Conservation (phyloP, 2,797 vertebrate species). For the Tenualosa ilisha region DNA sequence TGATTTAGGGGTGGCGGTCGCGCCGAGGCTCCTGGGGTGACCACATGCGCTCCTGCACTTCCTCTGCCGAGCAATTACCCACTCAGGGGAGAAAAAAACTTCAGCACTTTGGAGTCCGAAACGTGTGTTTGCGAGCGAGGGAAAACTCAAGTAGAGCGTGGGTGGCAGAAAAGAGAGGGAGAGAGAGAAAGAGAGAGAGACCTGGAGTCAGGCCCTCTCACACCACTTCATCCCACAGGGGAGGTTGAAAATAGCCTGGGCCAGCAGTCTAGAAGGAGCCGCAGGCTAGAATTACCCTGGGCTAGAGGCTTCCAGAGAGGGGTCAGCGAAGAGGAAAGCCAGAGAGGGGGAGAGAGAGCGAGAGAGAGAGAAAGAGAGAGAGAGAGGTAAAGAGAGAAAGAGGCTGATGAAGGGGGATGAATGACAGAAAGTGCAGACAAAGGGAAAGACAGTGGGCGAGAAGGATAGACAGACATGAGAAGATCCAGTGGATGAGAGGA, state of each 20-base stretch:
- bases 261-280: conserved; percentile 30
- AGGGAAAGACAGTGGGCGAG: background rate
- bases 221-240: conserved; percentile 23
- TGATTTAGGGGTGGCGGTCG: conserved; percentile 3
- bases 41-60: conserved; percentile 47
- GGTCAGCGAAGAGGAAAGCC: conserved; percentile 12
- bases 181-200: conserved; percentile 24
- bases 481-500: background rate
- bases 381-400: background rate
- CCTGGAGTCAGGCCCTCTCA: conserved; percentile 30
- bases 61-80: conserved; percentile 33
- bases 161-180: background rate
- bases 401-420: conserved; percentile 1
- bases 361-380: background rate
- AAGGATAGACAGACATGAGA: background rate
- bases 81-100: background rate
- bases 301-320: background rate
- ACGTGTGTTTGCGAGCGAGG: background rate
- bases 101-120: background rate
- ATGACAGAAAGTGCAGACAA: background rate
- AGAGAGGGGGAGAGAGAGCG: background rate
- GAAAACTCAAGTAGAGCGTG: background rate
- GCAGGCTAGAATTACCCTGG: conserved; percentile 25
- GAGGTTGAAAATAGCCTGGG: conserved; percentile 25
- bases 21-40: conserved; percentile 44